Percentiles rank a stretch among this genome's conserved stretches.
These are phyloP conservation scores for Andrena haemorrhoa DNA, from an alignment of 2,888 invertebrate genomes.

Conservation along the genomic window DNA sequence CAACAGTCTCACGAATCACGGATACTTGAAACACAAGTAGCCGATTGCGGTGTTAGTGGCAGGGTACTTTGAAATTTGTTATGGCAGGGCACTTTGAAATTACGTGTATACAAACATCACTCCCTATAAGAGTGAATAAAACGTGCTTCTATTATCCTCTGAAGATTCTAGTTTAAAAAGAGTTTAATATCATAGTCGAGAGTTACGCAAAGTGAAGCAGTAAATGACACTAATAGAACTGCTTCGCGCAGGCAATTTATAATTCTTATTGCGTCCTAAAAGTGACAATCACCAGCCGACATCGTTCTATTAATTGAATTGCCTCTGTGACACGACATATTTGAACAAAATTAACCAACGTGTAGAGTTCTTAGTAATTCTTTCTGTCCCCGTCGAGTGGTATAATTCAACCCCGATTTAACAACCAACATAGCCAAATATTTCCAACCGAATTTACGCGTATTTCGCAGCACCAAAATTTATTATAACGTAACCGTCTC, in stretches of 20 bases:
- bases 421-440: not conserved
- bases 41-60: not conserved
- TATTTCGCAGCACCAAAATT: not conserved
- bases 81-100: no score
- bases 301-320: not conserved
- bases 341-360: not conserved
- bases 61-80: constrained; percentile 10
- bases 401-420: not conserved
- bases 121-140: not conserved
- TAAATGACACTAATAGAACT: constrained; percentile 12
- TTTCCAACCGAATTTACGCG: not conserved
- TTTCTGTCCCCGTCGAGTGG: not conserved
- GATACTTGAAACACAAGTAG: not conserved
- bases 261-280: not conserved
- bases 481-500: not conserved
- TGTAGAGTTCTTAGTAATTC: not conserved
- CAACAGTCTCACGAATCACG: not conserved
- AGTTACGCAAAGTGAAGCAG: constrained; percentile 1
- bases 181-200: not conserved
- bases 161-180: not conserved
- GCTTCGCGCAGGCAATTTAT: constrained; percentile 2
- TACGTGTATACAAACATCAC: not conserved
- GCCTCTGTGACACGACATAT: not conserved
- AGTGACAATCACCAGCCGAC: not conserved
- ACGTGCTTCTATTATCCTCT: not conserved